Base-by-base conservation (phyloP, 2,888 invertebrate genomes). In the Drosophila niveifrons region DNA sequence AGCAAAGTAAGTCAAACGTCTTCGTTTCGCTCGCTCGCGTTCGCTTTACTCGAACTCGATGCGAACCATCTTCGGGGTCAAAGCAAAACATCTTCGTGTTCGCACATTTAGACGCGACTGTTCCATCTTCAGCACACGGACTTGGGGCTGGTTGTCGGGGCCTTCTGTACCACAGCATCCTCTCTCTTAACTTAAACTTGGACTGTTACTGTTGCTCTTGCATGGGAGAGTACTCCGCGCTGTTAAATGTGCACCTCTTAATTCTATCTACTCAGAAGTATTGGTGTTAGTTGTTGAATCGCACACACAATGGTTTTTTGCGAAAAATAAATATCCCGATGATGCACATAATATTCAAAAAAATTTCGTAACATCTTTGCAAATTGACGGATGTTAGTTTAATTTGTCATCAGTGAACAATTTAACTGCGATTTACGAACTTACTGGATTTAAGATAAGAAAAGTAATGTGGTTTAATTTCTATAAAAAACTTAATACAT, bases 1-100 rank as follows among this genome's bases (percentile, higher is more conserved):
- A 64, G 77, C 73, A 76, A 88, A 75, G 77, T 86, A 88, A 84
- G 80, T 76, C 88, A 84, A 89, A 89, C 69, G 72, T 89, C 84
- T 85, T 84, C 89, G 83, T 70, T 34, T 9, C 36, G 11, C 36
- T 36, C 34, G 39, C 46, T 36, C 53, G 43, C 53, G 23, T 6
- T 23, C 23, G 23, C 23, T 6, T 23, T 66, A 41, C n/a, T n/a
- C n/a, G n/a, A n/a, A n/a, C n/a, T n/a, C n/a, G n/a, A n/a, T 28
- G 43, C n/a, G 52, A 47, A 63, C 78, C 87, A 61, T 80, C 87
- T 88, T 84, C 83, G 83, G 75, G 29, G 36, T n/a, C 36, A 36
- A 10, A 28, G 72, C 75, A 59, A 58, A 55, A 34, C 59, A 55
- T 86, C 87, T 83, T 83, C 89, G 82, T 59, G 66, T 31, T 31